Evolutionary conservation across 2,113 vertebrate genomes (phyloP), one percentile per base, ranked within the genome.

Genomic region (Catagonus wagneri): DNA sequence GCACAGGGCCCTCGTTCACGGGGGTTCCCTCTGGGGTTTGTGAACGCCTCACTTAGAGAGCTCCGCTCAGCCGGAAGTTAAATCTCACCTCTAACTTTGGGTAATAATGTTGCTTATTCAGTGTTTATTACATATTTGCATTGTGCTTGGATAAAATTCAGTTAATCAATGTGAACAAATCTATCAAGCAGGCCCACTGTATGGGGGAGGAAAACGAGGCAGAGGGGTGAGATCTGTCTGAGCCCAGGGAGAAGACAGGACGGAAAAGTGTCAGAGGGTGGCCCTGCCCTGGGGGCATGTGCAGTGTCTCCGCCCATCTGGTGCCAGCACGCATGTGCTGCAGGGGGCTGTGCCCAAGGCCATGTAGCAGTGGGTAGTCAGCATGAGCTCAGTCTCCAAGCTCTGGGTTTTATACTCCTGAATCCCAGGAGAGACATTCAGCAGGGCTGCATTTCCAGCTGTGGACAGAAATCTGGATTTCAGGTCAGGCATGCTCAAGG

Each of bases 31-130:
- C 54, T 1, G 10, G 29, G 76, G 39, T 23, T 1, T 44, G 7
- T 2, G 34, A 54, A 27, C 56, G 1, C 61, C 29, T 69, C 54
- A 1, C 19, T 60, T 34, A 27, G 61, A 23, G 63, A 56, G 36
- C 25, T 3, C 23, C 3, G 0, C 6, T 3, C 3, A 6, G 29
- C 0, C 2, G 32, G 36, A 72, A 22, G 36, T 27, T 14, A 16
- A 13, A 0, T 20, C 44, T 52, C 13, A 2, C 13, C 12, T 5
- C 23, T 7, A 15, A 6, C 32, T 74, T 36, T 11, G 9, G 20
- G 52, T 27, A 3, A 8, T 56, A 4, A 2, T 11, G 7, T 11
- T 54, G 56, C 58, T 22, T 16, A 75, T 36, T 54, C 19, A 10
- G 19, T 15, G 9, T n/a, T 34, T 16, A 34, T 22, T 4, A 11